These are phyloP conservation scores for Microctenopoma steveboyesi DNA, from an alignment of 2,797 vertebrate genomes.

Conservation along the genomic window DNA sequence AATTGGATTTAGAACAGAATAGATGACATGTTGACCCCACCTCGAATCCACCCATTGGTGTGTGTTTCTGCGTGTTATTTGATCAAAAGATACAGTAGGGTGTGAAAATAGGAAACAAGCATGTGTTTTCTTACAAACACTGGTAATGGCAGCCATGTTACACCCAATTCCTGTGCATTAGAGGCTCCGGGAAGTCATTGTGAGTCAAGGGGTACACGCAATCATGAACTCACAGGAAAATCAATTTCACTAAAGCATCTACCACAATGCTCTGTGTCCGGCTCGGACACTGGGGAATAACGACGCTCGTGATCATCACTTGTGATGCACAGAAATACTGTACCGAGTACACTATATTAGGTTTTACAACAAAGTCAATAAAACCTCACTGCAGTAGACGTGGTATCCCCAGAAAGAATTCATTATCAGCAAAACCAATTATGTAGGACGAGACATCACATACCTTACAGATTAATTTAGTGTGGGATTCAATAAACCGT, in stretches of 20 bases:
- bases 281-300: constrained; percentile 24
- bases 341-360: neutral
- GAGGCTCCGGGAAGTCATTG: constrained; percentile 22
- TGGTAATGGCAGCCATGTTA: constrained; percentile 10
- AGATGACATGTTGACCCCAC: neutral
- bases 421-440: constrained; percentile 21
- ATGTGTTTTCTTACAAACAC: constrained; percentile 28
- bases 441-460: constrained; percentile 1
- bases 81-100: neutral
- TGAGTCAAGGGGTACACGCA: constrained; percentile 39
- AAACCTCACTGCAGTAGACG: constrained; percentile 2
- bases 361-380: constrained; percentile 10
- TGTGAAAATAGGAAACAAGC: constrained; percentile 7
- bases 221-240: constrained; percentile 44
- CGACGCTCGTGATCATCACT: neutral
- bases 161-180: constrained; percentile 35
- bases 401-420: neutral
- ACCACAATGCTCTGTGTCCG: constrained; percentile 19
- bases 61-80: neutral
- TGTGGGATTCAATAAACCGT: constrained; percentile 8
- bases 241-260: constrained; percentile 25
- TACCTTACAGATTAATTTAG: constrained; percentile 1
- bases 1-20: neutral
- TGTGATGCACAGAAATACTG: neutral
- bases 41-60: neutral